These are phyloP conservation scores for Labeo catla DNA, from an alignment of 2,113 vertebrate species.

Conservation along the genomic window DNA sequence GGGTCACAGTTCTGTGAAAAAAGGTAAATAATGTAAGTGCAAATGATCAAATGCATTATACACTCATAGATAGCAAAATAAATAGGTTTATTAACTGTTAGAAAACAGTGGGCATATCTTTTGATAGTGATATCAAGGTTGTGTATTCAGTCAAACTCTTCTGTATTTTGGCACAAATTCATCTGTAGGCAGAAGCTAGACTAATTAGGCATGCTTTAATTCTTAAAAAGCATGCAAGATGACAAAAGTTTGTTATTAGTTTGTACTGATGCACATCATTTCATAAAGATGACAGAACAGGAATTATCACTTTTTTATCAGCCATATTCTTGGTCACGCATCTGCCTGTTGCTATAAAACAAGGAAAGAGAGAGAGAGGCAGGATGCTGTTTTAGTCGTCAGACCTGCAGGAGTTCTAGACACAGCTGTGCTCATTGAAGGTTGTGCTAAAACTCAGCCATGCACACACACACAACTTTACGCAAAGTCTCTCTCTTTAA, in stretches of 20 bases:
- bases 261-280: not conserved
- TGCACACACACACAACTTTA: conserved; percentile 16
- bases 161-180: too few species aligned
- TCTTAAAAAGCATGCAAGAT: not conserved
- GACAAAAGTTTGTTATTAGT: not conserved
- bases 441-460: conserved; percentile 35
- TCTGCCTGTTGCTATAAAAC: conserved; percentile 6
- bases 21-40: not conserved
- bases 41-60: not conserved
- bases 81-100: not conserved
- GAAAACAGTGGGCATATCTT: not conserved
- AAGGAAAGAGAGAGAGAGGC: conserved; percentile 1
- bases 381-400: conserved; percentile 60
- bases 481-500: conserved; percentile 31
- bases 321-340: not conserved
- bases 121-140: not conserved
- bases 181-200: not conserved
- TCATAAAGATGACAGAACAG: not conserved
- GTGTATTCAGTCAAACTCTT: not conserved
- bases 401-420: conserved; percentile 55
- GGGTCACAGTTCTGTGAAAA: not conserved
- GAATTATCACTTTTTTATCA: not conserved
- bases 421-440: conserved; percentile 72
- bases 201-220: not conserved
- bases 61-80: not conserved